phyloP scores from a whole-genome alignment of 2,113 vertebrate genomes.

The Zosterops japonicus region DNA sequence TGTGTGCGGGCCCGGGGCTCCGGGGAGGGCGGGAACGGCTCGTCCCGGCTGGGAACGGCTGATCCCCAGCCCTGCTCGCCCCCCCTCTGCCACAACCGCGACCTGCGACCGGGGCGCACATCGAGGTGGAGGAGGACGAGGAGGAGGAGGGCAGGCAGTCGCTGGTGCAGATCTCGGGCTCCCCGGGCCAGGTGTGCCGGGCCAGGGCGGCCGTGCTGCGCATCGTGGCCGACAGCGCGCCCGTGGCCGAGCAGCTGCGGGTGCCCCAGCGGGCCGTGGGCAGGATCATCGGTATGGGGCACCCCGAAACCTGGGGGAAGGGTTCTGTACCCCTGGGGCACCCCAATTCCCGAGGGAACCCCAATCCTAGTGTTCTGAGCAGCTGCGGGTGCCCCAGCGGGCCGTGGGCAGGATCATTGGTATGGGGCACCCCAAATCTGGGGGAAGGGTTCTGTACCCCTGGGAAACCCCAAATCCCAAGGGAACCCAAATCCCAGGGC shows the following conservation, averaged over 20 bases:
- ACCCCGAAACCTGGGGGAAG: not conserved
- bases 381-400: too few relatives aligned
- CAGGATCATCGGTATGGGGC: too few relatives aligned
- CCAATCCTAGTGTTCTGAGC: too few relatives aligned
- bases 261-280: too few relatives aligned
- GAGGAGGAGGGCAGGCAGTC: conserved; percentile 8
- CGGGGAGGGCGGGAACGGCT: too few relatives aligned
- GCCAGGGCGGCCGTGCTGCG: conserved; percentile 81
- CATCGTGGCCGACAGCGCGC: conserved; percentile 75
- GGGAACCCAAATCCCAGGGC: too few relatives aligned
- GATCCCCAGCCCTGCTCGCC: too few relatives aligned
- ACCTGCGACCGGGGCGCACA: conserved; percentile 79
- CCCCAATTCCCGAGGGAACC: not conserved
- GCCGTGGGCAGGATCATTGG: too few relatives aligned
- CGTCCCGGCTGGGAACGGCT: too few relatives aligned
- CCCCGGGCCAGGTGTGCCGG: conserved; percentile 79
- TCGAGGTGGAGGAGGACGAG: conserved; percentile 9
- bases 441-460: too few relatives aligned
- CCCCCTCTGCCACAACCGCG: conserved; percentile 68
- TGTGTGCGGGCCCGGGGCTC: not conserved
- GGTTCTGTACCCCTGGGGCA: not conserved
- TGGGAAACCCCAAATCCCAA: not conserved
- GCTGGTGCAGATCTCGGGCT: conserved; percentile 82
- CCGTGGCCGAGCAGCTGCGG: conserved; percentile 32
- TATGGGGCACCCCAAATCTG: too few relatives aligned